Base-by-base conservation (phyloP, 2,113 vertebrate species). In the Balaeniceps rex region DNA sequence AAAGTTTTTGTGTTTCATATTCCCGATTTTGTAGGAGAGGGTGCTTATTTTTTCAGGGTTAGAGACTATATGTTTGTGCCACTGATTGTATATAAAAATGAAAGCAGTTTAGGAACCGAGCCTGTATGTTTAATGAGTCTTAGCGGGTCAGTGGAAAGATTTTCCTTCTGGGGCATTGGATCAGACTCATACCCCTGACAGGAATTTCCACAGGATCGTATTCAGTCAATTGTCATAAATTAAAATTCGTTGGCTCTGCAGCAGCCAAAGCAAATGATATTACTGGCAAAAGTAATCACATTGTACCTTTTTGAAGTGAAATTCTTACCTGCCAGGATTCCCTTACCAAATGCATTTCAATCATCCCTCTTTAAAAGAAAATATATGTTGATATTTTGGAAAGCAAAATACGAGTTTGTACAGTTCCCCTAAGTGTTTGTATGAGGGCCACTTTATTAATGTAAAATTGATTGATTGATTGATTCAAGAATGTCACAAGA, bases 401-500 rank as follows among this genome's bases (percentile, higher is more conserved):
- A 74, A 80, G 71, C 61, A 92, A 78, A 44, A 15, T 44, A 44
- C 6, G 65, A 75, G 46, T 88, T 97, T 51, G 31, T 85, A 70
- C 51, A 52, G 31, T 93, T 26, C 28, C 57, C 13, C n/a, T 42
- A 93, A 49, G 44, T 93, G 61, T 88, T 95, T 95, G 33, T 54
- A 68, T 64, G 64, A 75, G 33, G 33, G 10, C 61, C 26, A 81
- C 77, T 97, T 95, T 87, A 83, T 88, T 86, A 1, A 74, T 66
- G 14, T 72, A 58, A 38, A 86, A 68, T 66, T 87, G 74, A 89
- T 91, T 90, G 23, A 61, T 64, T 66, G 61, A 78, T 52, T 54
- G 52, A 68, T 81, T 79, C 38, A 89, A 69, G 51, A 91, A 96
- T 91, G 61, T 88, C n/a, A 84, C 21, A 88, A 91, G 95, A 87